Conservation (phyloP, 37 sponge, comb jelly and placozoan species). For the Agelas oroides region DNA sequence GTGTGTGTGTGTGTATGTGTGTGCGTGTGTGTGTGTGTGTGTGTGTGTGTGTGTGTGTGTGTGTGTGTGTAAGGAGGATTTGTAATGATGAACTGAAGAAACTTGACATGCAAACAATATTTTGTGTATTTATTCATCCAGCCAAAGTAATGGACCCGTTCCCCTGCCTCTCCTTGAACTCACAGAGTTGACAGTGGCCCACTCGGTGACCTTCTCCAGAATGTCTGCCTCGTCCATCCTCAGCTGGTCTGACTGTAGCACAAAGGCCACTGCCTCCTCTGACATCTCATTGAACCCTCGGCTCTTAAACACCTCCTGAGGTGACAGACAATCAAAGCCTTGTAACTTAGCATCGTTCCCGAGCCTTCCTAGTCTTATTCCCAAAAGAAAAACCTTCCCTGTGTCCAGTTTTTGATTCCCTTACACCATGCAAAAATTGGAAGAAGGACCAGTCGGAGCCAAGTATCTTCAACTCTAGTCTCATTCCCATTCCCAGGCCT, state of each 20-base stretch:
- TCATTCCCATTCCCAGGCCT: no score
- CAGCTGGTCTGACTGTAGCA: slow-evolving; percentile 86
- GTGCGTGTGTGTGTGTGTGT: background rate
- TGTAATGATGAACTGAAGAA: background rate
- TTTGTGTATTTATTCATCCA: no score
- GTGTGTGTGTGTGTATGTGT: background rate
- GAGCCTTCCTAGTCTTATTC: no score
- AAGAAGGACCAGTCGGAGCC: no score
- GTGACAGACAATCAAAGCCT: background rate
- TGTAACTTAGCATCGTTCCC: background rate
- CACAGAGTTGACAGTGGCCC: slow-evolving; percentile 95
- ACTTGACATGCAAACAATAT: no score
- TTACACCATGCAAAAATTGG: no score
- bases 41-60: slow-evolving; percentile 11
- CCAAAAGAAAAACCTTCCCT: no score
- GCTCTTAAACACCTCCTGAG: slow-evolving; percentile 87
- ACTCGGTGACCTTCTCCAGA: slow-evolving; percentile 90
- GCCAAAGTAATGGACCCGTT: no score
- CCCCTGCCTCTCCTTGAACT: slow-evolving; percentile 26
- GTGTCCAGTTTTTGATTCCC: no score
- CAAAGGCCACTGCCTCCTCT: slow-evolving; percentile 87
- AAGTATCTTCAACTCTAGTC: no score
- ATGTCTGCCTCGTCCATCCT: slow-evolving; percentile 92
- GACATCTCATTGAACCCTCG: slow-evolving; percentile 95
- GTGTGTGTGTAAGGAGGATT: background rate